Conservation (phyloP, 2,797 vertebrate species). For the Podargus strigoides region DNA sequence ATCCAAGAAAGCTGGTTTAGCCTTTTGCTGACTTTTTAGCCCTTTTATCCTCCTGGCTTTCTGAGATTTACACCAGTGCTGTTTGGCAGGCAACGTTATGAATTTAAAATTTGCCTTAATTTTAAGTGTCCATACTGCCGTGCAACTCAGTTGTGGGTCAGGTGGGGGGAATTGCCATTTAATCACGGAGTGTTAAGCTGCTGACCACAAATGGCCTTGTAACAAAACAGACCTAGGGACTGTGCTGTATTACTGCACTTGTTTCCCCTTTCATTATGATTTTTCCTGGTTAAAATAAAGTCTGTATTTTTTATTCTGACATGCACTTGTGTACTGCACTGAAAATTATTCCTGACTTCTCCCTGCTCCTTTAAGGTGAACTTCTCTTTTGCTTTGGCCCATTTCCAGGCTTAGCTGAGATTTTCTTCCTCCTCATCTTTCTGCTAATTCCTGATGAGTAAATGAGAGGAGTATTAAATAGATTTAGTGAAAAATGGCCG, state of each 20-base stretch:
- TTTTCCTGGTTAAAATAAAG: neutral
- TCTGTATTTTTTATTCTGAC: neutral
- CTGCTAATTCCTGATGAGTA: neutral
- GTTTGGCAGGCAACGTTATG: neutral
- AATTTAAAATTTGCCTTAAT: neutral
- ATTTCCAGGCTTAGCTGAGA: neutral
- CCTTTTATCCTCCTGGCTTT: neutral
- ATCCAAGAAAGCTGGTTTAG: conserved; percentile 12
- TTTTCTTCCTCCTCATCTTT: neutral
- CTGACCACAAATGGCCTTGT: neutral
- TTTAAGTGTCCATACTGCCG: neutral
- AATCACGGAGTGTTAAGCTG: neutral
- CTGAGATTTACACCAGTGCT: neutral
- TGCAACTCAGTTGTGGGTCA: neutral
- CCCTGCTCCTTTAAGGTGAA: neutral
- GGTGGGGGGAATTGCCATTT: neutral
- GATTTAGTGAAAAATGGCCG: conserved; percentile 17
- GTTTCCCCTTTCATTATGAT: neutral
- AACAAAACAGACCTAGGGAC: neutral
- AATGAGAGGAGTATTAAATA: conserved; percentile 13
- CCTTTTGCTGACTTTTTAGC: conserved; percentile 14
- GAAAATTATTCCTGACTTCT: neutral
- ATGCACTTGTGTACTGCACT: rapidly evolving
- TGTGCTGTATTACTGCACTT: neutral
- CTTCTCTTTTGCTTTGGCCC: neutral